phyloP scores from a whole-genome alignment of 2,797 vertebrate species.

The Danionella dracula region DNA sequence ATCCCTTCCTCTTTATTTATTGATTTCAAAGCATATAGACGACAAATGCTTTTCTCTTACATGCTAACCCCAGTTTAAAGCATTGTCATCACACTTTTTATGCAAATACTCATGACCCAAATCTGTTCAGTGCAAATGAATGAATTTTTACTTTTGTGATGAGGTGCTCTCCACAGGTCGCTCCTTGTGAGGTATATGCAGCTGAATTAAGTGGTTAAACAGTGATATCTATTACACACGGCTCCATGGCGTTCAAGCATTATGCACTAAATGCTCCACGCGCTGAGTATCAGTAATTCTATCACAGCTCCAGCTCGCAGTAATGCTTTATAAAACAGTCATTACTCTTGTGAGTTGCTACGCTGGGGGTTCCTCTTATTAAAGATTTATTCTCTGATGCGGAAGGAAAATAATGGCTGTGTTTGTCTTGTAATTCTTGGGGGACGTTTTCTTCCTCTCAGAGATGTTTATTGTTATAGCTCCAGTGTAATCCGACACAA shows the following conservation, averaged over 20 bases:
- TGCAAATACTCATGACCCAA: constrained; percentile 72
- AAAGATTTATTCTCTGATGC: constrained; percentile 11
- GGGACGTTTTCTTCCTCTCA: not conserved
- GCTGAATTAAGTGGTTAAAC: constrained; percentile 54
- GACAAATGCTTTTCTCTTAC: constrained; percentile 48
- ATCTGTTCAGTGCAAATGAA: constrained; percentile 71
- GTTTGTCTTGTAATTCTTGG: not conserved
- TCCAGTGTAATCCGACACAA: too few species aligned
- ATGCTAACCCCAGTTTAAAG: too few species aligned
- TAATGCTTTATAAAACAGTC: constrained; percentile 33
- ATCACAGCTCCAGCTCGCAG: constrained; percentile 41
- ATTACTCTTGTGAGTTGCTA: constrained; percentile 35
- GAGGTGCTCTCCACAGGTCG: constrained; percentile 50
- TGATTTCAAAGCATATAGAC: too few species aligned
- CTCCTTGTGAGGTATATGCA: constrained; percentile 49
- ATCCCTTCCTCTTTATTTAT: too few species aligned
- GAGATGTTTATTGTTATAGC: not conserved
- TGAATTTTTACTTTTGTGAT: constrained; percentile 71
- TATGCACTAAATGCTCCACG: constrained; percentile 55
- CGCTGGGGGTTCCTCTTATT: constrained; percentile 14
- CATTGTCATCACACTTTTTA: constrained; percentile 70
- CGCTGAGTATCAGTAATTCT: constrained; percentile 50
- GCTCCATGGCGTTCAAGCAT: constrained; percentile 50
- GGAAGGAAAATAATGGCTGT: not conserved
- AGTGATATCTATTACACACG: constrained; percentile 60